Conservation (phyloP, 1,140 invertebrate genomes). For the Nylanderia fulva region DNA sequence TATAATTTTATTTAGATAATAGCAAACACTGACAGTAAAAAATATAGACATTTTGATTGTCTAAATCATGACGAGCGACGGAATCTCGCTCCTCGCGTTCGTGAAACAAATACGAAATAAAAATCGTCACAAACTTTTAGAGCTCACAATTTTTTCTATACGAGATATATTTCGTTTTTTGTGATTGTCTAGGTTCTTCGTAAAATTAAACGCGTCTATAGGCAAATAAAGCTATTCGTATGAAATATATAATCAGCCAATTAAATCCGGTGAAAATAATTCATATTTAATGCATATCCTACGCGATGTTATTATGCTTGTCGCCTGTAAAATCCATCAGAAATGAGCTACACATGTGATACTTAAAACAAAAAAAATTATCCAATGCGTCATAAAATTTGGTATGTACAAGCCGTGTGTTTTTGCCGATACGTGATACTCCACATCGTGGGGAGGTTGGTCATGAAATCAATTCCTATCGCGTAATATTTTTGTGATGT, state of each 20-base stretch:
- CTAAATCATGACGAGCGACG: not conserved
- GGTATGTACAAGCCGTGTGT: conserved; percentile 29
- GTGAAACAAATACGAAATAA: not conserved
- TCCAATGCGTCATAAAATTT: conserved; percentile 54
- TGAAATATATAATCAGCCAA: conserved; percentile 6
- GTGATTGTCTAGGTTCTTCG: not conserved
- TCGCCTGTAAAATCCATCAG: not conserved
- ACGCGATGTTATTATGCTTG: not conserved
- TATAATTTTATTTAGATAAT: too few species aligned
- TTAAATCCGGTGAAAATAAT: conserved; percentile 2
- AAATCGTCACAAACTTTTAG: not conserved
- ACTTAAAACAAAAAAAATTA: conserved; percentile 45
- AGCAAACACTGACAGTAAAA: too few species aligned
- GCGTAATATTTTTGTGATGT: conserved; percentile 70
- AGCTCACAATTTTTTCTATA: not conserved
- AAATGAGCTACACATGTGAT: not conserved
- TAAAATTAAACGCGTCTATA: conserved; percentile 16
- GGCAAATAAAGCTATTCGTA: not conserved
- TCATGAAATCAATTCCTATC: conserved; percentile 61
- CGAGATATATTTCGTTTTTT: not conserved
- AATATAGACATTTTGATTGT: not conserved
- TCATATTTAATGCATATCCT: not conserved
- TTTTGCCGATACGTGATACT: conserved; percentile 37
- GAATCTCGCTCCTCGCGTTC: not conserved
- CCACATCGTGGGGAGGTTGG: conserved; percentile 45